Evolutionary conservation across 2,888 invertebrate species (phyloP), one percentile per base, ranked within the genome.

Genomic region (Helleia helle): DNA sequence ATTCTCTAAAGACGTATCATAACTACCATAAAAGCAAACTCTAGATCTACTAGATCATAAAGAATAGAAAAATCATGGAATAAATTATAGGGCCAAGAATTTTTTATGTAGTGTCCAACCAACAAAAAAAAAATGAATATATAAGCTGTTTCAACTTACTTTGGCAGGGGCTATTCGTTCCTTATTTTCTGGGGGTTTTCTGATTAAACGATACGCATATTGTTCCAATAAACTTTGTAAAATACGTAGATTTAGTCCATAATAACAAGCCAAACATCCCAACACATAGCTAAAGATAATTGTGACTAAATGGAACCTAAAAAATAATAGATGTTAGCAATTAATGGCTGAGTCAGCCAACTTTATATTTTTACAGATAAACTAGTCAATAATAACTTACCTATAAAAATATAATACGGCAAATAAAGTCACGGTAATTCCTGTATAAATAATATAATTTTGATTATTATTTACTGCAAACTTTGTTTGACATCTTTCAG

Each of bases 401-500:
- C 76, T 81, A 65, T 79, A 80, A 55, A 75, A 71, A 69, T 73
- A 76, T 62, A 80, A 61, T 46, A 79, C 65, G 48, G 72, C 74
- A 43, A 76, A 48, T 41, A 71, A 66, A 50, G 67, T 66, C 51
- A 71, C 68, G 47, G 74, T 43, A 54, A 77, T 62, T 58, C 73
- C 72, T 48, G 69, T 51, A 63, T 65, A 81, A 75, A 80, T 71
- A 75, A 77, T 70, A 72, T 73, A 77, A 72, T 77, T 80, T 66
- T 62, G 69, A 73, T 75, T 80, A 65, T 70, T 69, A 72, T 72
- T 70, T 70, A 76, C 72, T 67, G 54, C 62, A 62, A 73, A 71
- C 71, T 76, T 73, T 55, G 62, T 73, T 71, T 83, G 83, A 84
- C 83, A 83, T 77, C 79, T 77, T 76, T 83, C 81, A 75, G 77